phyloP scores from a whole-genome alignment of 2,113 vertebrate genomes.

The Leptocoma aspasia region DNA sequence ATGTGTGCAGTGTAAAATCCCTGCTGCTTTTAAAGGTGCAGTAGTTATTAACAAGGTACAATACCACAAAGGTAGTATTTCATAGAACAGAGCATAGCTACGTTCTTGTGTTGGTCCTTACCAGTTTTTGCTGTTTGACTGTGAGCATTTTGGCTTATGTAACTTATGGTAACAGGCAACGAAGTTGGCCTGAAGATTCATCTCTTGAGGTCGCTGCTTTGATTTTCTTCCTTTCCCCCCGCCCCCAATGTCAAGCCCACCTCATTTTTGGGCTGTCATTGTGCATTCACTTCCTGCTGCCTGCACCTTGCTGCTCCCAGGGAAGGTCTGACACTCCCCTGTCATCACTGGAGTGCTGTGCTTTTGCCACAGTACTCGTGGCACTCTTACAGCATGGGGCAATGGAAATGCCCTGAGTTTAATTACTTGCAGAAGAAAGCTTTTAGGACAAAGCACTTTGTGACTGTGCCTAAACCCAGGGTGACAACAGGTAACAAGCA shows the following conservation, averaged over 20 bases:
- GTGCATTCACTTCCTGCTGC: background rate
- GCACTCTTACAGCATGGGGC: background rate
- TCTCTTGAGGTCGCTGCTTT: background rate
- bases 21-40: background rate
- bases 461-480: background rate
- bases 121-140: background rate
- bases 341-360: background rate
- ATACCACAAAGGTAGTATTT: background rate
- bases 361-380: background rate
- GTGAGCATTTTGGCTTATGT: background rate
- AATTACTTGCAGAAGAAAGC: background rate
- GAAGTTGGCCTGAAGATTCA: background rate
- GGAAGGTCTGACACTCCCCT: background rate
- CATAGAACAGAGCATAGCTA: background rate
- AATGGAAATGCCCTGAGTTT: background rate
- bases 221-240: background rate
- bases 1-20: background rate
- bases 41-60: background rate
- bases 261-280: background rate
- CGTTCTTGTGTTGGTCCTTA: rapidly evolving
- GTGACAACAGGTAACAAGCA: slow-evolving; percentile 21
- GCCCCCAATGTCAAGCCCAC: background rate
- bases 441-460: background rate
- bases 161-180: background rate
- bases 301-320: background rate